Evolutionary conservation across 2,888 invertebrate species (phyloP).

Genomic region (Melanophora roralis): DNA sequence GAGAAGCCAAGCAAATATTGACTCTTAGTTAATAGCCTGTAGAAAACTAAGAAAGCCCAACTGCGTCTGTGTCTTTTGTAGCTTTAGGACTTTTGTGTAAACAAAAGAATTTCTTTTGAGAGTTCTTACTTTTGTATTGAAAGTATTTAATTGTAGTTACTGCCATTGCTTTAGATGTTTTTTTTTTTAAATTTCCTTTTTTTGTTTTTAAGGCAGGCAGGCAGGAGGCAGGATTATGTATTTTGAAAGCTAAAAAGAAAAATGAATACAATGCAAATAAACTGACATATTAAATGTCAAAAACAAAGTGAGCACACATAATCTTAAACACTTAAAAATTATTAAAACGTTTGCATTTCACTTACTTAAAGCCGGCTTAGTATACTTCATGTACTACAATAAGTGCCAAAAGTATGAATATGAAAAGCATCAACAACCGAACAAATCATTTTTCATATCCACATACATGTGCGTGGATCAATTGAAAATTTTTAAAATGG

Average conservation of each 20-base stretch:
- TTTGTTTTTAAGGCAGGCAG: neutral
- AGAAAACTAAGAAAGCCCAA: slow-evolving; percentile 56
- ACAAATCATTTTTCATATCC: neutral
- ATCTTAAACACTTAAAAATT: slow-evolving; percentile 29
- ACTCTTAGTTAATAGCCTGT: slow-evolving; percentile 54
- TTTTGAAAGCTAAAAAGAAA: neutral
- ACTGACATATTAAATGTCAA: slow-evolving; percentile 9
- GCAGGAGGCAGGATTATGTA: no score
- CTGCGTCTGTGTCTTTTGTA: slow-evolving; percentile 53
- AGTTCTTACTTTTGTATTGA: slow-evolving; percentile 38
- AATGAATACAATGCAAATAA: slow-evolving; percentile 1
- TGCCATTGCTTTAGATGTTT: no score
- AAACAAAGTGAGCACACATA: neutral
- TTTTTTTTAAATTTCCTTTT: no score
- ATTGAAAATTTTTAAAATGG: neutral
- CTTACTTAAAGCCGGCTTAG: slow-evolving; percentile 15
- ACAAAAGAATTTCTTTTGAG: slow-evolving; percentile 52
- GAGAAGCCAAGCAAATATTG: slow-evolving; percentile 53
- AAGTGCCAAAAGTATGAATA: slow-evolving; percentile 11
- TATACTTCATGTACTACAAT: neutral
- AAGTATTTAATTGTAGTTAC: slow-evolving; percentile 30
- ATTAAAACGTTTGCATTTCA: slow-evolving; percentile 45
- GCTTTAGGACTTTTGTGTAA: slow-evolving; percentile 42
- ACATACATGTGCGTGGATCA: neutral
- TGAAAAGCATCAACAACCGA: slow-evolving; percentile 5